A percentile compares a stretch with the other conserved stretches of the same genome.
These are phyloP conservation scores for Tupaia tana DNA, from an alignment of 2,113 vertebrate genomes.

Conservation along the genomic window DNA sequence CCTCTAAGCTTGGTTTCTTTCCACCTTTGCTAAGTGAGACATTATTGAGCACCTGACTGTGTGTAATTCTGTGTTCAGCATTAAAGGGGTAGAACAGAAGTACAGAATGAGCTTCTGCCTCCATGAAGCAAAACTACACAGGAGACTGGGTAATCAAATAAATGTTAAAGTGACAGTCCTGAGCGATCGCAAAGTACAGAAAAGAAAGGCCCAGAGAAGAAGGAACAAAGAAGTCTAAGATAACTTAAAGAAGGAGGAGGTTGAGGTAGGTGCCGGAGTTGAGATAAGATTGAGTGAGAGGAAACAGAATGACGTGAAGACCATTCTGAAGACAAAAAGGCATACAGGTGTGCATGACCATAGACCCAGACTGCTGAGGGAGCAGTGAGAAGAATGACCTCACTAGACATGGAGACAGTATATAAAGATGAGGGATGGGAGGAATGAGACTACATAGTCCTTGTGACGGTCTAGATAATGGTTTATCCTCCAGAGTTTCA, in stretches of 20 bases:
- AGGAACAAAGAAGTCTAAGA: no score
- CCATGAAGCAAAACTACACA: not conserved
- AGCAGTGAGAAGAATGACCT: not conserved
- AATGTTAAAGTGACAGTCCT: not conserved
- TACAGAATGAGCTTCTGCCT: not conserved
- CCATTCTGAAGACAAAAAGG: not conserved
- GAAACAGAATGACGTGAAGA: not conserved
- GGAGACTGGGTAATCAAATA: not conserved
- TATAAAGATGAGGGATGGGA: not conserved
- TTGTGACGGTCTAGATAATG: no score
- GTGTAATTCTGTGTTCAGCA: not conserved
- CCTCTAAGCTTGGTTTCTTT: not conserved
- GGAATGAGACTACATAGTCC: fast-evolving
- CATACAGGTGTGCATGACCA: not conserved
- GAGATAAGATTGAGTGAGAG: not conserved
- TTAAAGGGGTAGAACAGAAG: not conserved
- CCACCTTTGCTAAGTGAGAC: not conserved
- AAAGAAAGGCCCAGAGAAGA: not conserved
- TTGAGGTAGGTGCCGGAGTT: fast-evolving
- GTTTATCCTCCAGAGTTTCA: no score
- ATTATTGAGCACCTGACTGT: not conserved
- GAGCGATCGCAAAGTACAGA: not conserved
- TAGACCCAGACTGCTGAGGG: not conserved
- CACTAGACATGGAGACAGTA: not conserved
- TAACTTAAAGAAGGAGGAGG: no score